Conservation (phyloP, 2,797 vertebrate species). For the Nyctalus aviator region DNA sequence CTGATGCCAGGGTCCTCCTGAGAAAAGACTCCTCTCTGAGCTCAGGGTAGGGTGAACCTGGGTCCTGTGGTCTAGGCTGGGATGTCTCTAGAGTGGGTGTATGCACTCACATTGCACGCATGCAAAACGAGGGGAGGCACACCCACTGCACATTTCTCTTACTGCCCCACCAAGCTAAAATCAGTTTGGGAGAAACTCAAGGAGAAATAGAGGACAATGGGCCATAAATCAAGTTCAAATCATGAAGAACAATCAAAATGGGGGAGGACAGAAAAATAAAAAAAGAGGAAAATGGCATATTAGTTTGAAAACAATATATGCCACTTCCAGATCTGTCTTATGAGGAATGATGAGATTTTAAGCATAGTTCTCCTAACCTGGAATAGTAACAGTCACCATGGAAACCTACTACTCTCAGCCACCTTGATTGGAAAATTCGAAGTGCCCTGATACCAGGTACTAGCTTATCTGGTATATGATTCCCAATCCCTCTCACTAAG, state of each 20-base stretch:
- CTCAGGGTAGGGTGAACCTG: background rate
- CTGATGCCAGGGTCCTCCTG: background rate
- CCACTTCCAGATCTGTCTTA: conserved; percentile 45
- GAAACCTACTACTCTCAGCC: background rate
- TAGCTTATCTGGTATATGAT: conserved; percentile 31
- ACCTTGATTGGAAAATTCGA: conserved; percentile 34
- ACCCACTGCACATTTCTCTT: conserved; percentile 33
- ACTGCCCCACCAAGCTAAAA: conserved; percentile 63
- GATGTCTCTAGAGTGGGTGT: background rate
- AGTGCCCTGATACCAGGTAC: background rate
- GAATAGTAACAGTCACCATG: conserved; percentile 23
- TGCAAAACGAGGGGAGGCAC: background rate
- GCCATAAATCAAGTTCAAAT: conserved; percentile 52
- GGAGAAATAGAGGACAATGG: conserved; percentile 9
- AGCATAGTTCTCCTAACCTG: conserved; percentile 4
- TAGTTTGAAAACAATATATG: conserved; percentile 45
- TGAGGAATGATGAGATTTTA: background rate
- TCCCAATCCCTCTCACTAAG: conserved; percentile 40
- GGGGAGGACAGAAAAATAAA: background rate
- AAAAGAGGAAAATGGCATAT: conserved; percentile 20
- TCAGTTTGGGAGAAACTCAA: conserved; percentile 56
- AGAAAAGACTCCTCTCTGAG: conserved; percentile 15
- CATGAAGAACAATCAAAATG: conserved; percentile 33
- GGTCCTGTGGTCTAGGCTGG: background rate
- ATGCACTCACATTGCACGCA: background rate